Percentiles rank a stretch among this genome's conserved stretches.
Conservation (phyloP, 2,113 vertebrate species). For the Tragelaphus strepsiceros region DNA sequence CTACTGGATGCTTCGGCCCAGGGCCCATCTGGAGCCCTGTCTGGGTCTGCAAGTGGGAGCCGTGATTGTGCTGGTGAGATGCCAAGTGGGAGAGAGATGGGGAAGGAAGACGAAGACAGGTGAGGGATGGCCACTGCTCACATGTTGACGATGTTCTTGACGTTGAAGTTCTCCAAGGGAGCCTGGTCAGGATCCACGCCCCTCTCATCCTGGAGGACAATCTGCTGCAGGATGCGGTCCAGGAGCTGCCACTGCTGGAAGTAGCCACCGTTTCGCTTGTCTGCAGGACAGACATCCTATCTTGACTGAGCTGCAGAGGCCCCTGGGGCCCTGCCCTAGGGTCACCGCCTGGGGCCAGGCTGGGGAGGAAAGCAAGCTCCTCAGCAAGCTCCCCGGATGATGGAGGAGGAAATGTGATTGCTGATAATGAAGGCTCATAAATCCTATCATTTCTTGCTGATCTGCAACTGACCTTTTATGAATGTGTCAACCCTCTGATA, state of each 20-base stretch:
- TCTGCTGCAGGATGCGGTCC: slow-evolving; percentile 96
- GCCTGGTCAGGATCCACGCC: slow-evolving; percentile 92
- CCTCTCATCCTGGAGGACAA: slow-evolving; percentile 95
- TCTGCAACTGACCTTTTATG: background rate
- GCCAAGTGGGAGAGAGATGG: background rate
- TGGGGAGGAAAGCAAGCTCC: background rate
- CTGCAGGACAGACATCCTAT: slow-evolving; percentile 72
- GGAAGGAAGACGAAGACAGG: background rate
- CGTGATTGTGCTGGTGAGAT: background rate
- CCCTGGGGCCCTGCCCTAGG: background rate
- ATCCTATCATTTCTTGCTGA: background rate
- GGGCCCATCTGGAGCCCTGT: background rate
- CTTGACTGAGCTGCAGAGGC: background rate
- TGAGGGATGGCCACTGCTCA: slow-evolving; percentile 77
- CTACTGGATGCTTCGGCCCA: background rate
- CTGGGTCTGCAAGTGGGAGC: background rate
- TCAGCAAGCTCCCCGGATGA: background rate
- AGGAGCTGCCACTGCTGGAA: slow-evolving; percentile 97
- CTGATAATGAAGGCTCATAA: background rate
- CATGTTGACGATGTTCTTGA: slow-evolving; percentile 97
- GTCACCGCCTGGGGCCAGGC: background rate
- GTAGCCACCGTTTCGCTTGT: slow-evolving; percentile 89
- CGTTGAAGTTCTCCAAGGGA: slow-evolving; percentile 95
- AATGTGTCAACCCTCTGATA: background rate
- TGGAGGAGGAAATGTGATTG: background rate